Base-by-base conservation (phyloP, 2,888 invertebrate species). In the Linyphia triangularis region DNA sequence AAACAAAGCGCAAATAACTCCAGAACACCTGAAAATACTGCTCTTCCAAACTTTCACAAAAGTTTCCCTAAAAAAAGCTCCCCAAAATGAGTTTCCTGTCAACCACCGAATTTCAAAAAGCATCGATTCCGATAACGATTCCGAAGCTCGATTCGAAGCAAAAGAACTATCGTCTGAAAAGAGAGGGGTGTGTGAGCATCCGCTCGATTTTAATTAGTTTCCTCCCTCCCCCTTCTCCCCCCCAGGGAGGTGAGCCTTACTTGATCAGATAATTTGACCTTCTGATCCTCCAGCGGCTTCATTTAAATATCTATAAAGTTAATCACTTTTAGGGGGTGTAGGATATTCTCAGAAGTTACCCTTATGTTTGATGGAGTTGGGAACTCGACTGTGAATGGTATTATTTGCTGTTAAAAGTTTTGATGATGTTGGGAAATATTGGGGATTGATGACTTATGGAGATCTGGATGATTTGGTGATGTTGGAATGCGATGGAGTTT, bases 201-300 rank as follows among this genome's bases (percentile, higher is more conserved):
- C 81, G 67, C 37, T 81, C 67, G 69, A 81, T 81, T 81, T 81
- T 81, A 81, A 81, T 81, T 81, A 81, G 69, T 81, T 81, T 81
- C 81, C 69, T 59, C 51, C 81, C n/a, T 81, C 81, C 69, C 33
- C 51, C 81, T n/a, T n/a, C n/a, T n/a, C n/a, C n/a, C n/a, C 79
- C 33, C 26, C 57, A 16, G 78, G 65, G 67, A 13, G 37, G 28
- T 24, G 33, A 22, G 22, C n/a, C 28, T 72, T 30, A 37, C 61
- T 61, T 61, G 61, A 75, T 75, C 75, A 75, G 75, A 75, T 75
- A 75, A 75, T 75, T 75, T 61, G 75, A 75, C 75, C 75, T 61
- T 75, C 26, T 26, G 61, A 19, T 61, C 37, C 1, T 37, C 70
- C 61, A 22, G 61, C 75, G 9, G 30, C 33, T 75, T 75, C 75